Base-by-base conservation (phyloP, 2,113 vertebrate species). In the Cranoglanis bouderius region DNA sequence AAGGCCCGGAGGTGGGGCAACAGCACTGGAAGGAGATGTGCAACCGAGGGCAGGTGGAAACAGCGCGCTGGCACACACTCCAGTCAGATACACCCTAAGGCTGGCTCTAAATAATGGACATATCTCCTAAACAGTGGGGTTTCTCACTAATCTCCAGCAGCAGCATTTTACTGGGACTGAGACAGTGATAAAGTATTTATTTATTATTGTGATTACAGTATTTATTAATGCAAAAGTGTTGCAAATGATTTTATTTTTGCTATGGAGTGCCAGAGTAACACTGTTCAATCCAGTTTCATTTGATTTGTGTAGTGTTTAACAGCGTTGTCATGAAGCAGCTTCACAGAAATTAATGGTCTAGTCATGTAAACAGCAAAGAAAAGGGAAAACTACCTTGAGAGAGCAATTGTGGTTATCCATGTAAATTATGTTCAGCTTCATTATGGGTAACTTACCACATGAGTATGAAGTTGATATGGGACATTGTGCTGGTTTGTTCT, bases 11-110 rank as follows among this genome's bases (percentile, higher is more conserved):
- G 80, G 87, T 85, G 0, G 96, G 96, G 59, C 87, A 88, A 87
- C 92, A 82, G 49, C 97, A 97, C 93, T 97, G 97, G 96, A 94
- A 91, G 90, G 96, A 97, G 83, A 96, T 95, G 96, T 95, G 94
- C 90, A 90, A 87, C 83, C 92, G 43, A 43, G 95, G 94, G 0
- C 96, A 95, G 53, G 92, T 93, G 90, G 97, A 97, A 91, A 95
- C 93, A 0, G 94, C 94, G 0, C 88, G 88, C 55, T 97, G 97
- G 97, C 96, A 97, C 91, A 8, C 12, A 35, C 91, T 97, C 89
- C 95, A 92, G 46, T 93, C 95, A 2, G 85, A 92, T 2, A 21
- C 61, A 0, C 26, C 46, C 55, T 85, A 90, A 85, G 14, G 46
- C 46, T 49, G 46, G 46, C 46, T 49, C 46, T 49, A 49, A 49